Conservation (phyloP, 2,797 vertebrate species). For the Enoplosus armatus region DNA sequence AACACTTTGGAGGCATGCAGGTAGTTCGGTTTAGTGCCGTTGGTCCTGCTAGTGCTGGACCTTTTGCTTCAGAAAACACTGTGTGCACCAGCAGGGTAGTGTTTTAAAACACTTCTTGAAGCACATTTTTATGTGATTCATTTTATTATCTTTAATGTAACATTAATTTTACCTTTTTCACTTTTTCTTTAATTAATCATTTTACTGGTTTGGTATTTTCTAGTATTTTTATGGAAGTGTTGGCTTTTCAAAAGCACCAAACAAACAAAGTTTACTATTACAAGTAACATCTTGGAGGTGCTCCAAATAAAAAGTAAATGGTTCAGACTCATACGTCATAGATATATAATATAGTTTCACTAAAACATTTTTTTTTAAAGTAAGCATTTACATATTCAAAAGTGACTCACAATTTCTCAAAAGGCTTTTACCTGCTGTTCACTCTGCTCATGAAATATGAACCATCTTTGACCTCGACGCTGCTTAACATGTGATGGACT, state of each 20-base stretch:
- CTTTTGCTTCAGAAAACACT: background rate
- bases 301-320: background rate
- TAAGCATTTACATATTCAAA: background rate
- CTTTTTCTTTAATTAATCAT: background rate
- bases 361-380: no score
- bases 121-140: background rate
- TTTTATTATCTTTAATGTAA: constrained; percentile 16
- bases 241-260: background rate
- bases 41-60: background rate
- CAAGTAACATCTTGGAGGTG: background rate
- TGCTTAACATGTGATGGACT: constrained; percentile 9
- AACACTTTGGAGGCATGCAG: background rate
- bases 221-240: background rate
- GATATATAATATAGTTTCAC: background rate
- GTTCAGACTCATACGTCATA: background rate
- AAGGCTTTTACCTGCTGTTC: background rate
- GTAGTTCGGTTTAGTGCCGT: background rate
- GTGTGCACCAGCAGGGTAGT: background rate
- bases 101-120: background rate
- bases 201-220: background rate
- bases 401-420: no score
- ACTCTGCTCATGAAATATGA: constrained; percentile 8
- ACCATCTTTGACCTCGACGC: background rate
- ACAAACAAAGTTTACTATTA: constrained; percentile 3
- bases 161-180: background rate